These are phyloP conservation scores for Calameuta idolon DNA, from an alignment of 2,888 invertebrate genomes.

Conservation along the genomic window DNA sequence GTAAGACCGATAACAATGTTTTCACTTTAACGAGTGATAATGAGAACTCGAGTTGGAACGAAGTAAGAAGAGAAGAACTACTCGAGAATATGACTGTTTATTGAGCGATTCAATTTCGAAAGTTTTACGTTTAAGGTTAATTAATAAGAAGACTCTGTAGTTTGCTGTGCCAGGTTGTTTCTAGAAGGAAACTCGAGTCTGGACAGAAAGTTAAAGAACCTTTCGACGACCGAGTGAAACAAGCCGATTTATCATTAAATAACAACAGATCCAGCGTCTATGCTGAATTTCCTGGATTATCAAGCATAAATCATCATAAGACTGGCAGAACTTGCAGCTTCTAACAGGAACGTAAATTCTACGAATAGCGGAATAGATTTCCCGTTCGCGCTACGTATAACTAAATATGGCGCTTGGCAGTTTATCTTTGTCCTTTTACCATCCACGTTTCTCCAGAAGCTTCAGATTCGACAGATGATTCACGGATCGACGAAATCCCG, in stretches of 20 bases:
- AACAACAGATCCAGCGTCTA: not conserved
- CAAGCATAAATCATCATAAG: too few species aligned
- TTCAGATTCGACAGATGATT: not conserved
- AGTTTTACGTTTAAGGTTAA: constrained; percentile 44
- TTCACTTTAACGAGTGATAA: not conserved
- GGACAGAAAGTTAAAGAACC: not conserved
- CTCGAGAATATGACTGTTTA: not conserved
- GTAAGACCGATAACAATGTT: not conserved
- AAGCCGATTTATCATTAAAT: not conserved
- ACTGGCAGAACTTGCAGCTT: too few species aligned
- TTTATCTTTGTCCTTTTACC: not conserved
- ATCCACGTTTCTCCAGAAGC: not conserved
- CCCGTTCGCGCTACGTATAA: not conserved
- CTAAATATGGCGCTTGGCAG: not conserved
- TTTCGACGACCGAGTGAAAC: not conserved
- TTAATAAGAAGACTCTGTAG: constrained; percentile 36
- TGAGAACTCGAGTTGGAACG: not conserved
- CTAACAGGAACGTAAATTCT: not conserved
- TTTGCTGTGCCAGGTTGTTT: constrained; percentile 39
- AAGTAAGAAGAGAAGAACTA: not conserved
- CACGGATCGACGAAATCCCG: not conserved
- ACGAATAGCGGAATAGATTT: not conserved
- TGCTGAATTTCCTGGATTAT: too few species aligned
- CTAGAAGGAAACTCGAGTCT: constrained; percentile 25
- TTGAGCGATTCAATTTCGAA: constrained; percentile 34